Percentiles rank a stretch among this genome's conserved stretches.
phyloP scores from a whole-genome alignment of 2,888 invertebrate genomes.

The Spisula solida region DNA sequence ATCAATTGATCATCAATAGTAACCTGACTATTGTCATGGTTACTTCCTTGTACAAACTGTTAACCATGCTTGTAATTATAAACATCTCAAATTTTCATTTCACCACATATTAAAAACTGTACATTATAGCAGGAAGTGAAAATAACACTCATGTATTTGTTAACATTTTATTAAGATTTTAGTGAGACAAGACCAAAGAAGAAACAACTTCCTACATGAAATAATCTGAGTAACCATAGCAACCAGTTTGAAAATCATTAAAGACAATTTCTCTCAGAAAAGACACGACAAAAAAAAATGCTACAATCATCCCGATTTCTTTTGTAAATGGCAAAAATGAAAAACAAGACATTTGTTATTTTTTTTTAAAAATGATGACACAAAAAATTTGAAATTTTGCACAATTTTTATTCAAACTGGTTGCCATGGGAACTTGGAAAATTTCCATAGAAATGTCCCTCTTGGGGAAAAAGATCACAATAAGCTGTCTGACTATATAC shows the following conservation, averaged over 20 bases:
- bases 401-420: conserved; percentile 32
- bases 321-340: neutral
- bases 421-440: conserved; percentile 57
- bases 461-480: conserved; percentile 66
- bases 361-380: neutral
- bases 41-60: too few species aligned
- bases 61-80: too few species aligned
- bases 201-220: conserved; percentile 66
- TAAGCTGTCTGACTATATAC: conserved; percentile 63
- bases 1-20: too few species aligned
- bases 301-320: neutral
- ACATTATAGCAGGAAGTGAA: conserved; percentile 7
- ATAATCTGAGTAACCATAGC: conserved; percentile 61
- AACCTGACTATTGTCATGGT: too few species aligned
- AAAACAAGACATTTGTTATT: neutral
- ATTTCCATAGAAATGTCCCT: conserved; percentile 63
- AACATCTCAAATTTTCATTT: too few species aligned
- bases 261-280: neutral
- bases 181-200: conserved; percentile 73
- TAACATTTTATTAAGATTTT: conserved; percentile 72
- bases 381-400: neutral
- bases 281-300: neutral
- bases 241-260: conserved; percentile 47
- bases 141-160: conserved; percentile 49
- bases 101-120: too few species aligned